Base-by-base conservation (phyloP, 2,113 vertebrate species). In the Ptychochromis oligacanthus region DNA sequence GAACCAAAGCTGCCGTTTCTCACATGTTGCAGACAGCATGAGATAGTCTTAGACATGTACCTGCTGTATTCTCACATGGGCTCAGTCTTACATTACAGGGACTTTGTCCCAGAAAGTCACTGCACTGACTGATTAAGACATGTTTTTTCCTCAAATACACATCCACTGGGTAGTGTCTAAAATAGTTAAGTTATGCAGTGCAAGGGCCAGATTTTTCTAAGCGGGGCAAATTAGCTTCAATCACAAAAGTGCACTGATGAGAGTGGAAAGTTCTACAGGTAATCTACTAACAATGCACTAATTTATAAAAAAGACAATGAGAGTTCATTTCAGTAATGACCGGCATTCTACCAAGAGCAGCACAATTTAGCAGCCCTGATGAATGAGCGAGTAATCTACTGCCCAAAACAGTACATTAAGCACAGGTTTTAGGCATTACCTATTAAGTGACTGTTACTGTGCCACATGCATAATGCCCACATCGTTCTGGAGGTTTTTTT, bases 1-100 rank as follows among this genome's bases (percentile, higher is more conserved):
- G 79, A 91, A 91, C 46, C 12, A 54, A 34, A 54, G 18, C 67
- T 72, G 46, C 46, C 46, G 11, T 34, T 72, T 72, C 31, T 72
- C 67, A 31, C 17, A 52, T 20, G 43, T 31, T 31, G 17, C 2
- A 31, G 6, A 72, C 43, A 72, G 18, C 67, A 54, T 1, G 46
- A 72, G 46, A 72, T 70, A 1, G 67, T 54, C 46, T 54, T 14
- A 46, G 26, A 54, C 67, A 34, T 54, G 54, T 54, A 72, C 46
- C 46, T 34, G 46, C 17, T 14, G 4, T 72, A 26, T 54, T 34
- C 15, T 72, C 67, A n/a, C 26, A 72, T 72, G 11, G 46, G 46
- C 26, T 34, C 26, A 72, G 8, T 36, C 36, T 5, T 6, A 8
- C 36, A 36, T 36, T 36, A 36, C 8, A 36, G 36, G 36, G 67